Evolutionary conservation across 2,888 invertebrate species (phyloP), one percentile per base, ranked within the genome.

Genomic region (Julus scandinavius): DNA sequence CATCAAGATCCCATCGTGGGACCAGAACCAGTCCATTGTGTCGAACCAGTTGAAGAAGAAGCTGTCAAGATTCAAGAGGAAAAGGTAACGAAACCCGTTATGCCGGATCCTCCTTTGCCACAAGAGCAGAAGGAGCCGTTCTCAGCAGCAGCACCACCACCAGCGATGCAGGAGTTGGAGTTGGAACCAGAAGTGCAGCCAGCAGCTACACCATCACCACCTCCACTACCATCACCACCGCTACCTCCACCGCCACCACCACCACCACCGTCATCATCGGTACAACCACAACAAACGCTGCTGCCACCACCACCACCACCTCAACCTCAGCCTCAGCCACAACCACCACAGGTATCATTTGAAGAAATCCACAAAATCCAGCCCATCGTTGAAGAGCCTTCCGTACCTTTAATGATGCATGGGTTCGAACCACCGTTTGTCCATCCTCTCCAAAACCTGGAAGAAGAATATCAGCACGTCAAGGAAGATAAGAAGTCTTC

Each of bases 171-270:
- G 54, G 83, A 83, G n/a, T 20, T 20, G 40, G 83, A 83, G n/a
- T 15, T 6, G 11, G 5, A 41, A 85, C n/a, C 20, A 13, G 85
- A 20, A n/a, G 3, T 20, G 11, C n/a, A 20, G 87, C 29, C 54
- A 2, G 38, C 9, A 5, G 6, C 54, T 9, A 17, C 1, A 11
- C n/a, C 54, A 11, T 20, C 17, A 86, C 38, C 86, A 0, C 49
- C n/a, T 50, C 86, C 83, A n/a, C 20, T 15, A 72, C 72, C 58
- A 6, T 20, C 49, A 88, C n/a, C 88, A 4, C 38, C 45, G 50
- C 72, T 80, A 41, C 80, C 49, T 11, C 63, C 87, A 88, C 45
- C 88, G 38, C 86, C 87, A 58, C 87, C 4, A 41, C 87, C 15
- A 45, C 87, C 3, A 41, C 87, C 15, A 45, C 87, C 3, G 5